Evolutionary conservation across 2,113 vertebrate species (phyloP), one percentile per base, ranked within the genome.

Genomic region (Cephalopholis sonnerati): DNA sequence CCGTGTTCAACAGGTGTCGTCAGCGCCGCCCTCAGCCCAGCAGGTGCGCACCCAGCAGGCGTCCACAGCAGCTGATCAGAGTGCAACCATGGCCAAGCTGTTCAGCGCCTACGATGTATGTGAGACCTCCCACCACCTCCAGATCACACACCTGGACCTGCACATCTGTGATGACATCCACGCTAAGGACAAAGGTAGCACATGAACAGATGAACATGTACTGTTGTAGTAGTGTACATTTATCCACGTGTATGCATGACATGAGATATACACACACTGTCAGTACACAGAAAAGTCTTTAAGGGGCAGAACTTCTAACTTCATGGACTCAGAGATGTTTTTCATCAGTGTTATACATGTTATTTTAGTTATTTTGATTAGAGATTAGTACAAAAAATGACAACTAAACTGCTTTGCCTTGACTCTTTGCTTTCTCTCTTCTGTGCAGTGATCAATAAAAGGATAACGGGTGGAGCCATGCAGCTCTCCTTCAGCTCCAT

Each of bases 91-190:
- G 95, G 96, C 97, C 68, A 97, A 96, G 83, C 91, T 97, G 15
- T 99, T 99, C 88, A 97, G 71, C 87, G 95, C 96, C 78, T 97
- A 96, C 78, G 97, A 99, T 86, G 98, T 99, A 41, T 97, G 97
- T 4, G 98, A 99, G 93, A 99, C 98, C 3, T 99, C 98, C 6
- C 97, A 99, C 93, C 98, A 99, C 89, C 96, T 99, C 85, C 96
- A 98, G 84, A 97, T 99, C 94, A 98, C 96, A 68, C 98, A 99
- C 90, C 95, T 99, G 46, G 98, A 99, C 92, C 93, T 99, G 83
- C 98, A 99, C 93, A 98, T 99, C 91, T 99, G 98, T 78, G 98
- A 99, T 80, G 98, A 99, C 93, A 97, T 98, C 93, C 97, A 98
- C 69, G 93, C 95, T 63, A 96, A 96, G 92, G 97, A 99, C 92